A percentile compares a stretch with the other conserved stretches of the same genome.
Evolutionary conservation across 2,113 vertebrate genomes (phyloP).

Genomic region (Emydura subglobosa): DNA sequence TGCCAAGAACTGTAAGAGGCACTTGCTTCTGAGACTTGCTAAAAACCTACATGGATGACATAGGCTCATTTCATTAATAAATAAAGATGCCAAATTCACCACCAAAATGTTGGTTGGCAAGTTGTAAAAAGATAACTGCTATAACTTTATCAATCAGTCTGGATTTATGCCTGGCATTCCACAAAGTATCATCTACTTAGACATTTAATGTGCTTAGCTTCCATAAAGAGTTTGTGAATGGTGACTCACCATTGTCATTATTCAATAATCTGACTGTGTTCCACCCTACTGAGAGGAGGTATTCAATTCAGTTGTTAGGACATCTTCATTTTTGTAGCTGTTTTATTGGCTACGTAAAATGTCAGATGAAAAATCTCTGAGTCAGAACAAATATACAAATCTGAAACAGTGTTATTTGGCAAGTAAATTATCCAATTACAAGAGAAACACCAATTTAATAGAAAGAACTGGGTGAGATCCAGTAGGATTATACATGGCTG

Average conservation of each 20-base stretch:
- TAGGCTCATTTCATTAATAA: background rate
- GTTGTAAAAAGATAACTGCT: background rate
- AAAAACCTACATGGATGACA: background rate
- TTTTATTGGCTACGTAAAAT: background rate
- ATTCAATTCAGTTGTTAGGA: slow-evolving; percentile 31
- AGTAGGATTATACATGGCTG: background rate
- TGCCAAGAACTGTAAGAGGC: background rate
- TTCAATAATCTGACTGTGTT: slow-evolving; percentile 32
- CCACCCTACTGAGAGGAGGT: slow-evolving; percentile 12
- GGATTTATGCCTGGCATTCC: background rate
- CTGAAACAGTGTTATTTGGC: background rate
- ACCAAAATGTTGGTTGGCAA: background rate
- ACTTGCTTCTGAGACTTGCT: background rate
- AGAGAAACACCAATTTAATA: background rate
- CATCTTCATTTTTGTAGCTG: slow-evolving; percentile 16
- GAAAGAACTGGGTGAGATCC: background rate
- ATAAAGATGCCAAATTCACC: background rate
- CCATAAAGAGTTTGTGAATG: slow-evolving; percentile 27
- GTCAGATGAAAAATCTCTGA: background rate
- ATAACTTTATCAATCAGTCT: background rate
- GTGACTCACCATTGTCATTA: slow-evolving; percentile 38
- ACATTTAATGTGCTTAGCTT: slow-evolving; percentile 12
- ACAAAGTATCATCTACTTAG: background rate
- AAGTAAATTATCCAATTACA: background rate
- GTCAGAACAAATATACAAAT: slow-evolving; percentile 20